Conservation (phyloP, 30 jellyfish, hydroid and myxozoan genomes). For the Haliclystus octoradiatus region DNA sequence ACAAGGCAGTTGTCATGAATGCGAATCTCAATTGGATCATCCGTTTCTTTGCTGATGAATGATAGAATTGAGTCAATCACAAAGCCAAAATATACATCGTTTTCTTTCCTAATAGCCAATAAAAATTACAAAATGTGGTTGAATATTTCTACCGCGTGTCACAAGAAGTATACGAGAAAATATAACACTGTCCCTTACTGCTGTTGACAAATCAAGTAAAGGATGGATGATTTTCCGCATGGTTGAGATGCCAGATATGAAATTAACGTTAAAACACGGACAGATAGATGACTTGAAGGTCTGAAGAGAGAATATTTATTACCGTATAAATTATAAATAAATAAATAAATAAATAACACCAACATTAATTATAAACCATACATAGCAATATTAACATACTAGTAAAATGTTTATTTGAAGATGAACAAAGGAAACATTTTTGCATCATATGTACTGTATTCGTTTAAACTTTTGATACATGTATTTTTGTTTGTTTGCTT, state of each 20-base stretch:
- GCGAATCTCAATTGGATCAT: neutral
- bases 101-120: neutral
- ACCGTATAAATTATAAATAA: too few relatives aligned
- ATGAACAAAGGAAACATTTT: slow-evolving; percentile 5
- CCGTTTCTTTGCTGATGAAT: neutral
- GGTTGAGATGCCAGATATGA: slow-evolving; percentile 82
- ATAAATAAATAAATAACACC: too few relatives aligned
- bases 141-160: too few relatives aligned
- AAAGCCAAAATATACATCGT: slow-evolving; percentile 7
- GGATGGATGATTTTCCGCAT: slow-evolving; percentile 78
- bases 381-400: too few relatives aligned
- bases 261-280: slow-evolving; percentile 33
- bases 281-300: neutral
- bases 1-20: neutral
- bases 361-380: too few relatives aligned
- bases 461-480: slow-evolving; percentile 1
- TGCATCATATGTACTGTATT: neutral
- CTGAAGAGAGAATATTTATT: too few relatives aligned
- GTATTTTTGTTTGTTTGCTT: slow-evolving; percentile 13
- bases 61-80: neutral
- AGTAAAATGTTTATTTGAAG: too few relatives aligned
- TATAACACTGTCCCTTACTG: too few relatives aligned
- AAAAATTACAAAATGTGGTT: neutral
- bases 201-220: slow-evolving; percentile 52
- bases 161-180: too few relatives aligned